phyloP scores from a whole-genome alignment of 2,797 vertebrate genomes.

The Falco berigora region DNA sequence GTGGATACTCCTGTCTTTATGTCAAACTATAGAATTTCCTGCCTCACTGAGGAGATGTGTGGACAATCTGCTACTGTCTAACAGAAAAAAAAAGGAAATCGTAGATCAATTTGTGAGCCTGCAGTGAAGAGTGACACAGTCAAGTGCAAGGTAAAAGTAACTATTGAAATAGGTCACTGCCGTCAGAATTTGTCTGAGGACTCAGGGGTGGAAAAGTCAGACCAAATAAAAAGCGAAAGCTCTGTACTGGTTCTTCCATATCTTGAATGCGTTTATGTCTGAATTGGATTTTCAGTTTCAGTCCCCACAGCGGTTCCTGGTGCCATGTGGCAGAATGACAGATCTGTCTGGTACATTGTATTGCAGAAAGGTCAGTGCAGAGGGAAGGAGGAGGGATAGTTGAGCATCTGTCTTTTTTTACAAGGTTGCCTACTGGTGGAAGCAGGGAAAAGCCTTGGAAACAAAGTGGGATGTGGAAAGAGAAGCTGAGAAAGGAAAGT shows the following conservation, averaged over 20 bases:
- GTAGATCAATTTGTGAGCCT: neutral
- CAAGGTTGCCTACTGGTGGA: neutral
- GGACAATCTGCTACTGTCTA: neutral
- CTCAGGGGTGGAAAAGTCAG: neutral
- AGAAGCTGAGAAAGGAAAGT: neutral
- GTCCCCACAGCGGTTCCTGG: neutral
- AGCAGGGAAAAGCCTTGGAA: neutral
- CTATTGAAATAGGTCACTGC: slow-evolving; percentile 10
- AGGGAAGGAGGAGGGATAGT: neutral
- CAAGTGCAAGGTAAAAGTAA: neutral
- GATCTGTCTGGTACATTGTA: neutral
- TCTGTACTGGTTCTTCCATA: neutral
- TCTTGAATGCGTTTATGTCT: neutral
- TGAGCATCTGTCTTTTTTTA: neutral
- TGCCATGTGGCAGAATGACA: neutral
- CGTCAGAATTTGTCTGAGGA: neutral
- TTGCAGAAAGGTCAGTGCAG: neutral
- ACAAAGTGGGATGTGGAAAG: neutral
- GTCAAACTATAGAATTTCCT: neutral
- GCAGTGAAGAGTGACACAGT: neutral
- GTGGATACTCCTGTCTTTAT: neutral
- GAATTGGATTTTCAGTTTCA: neutral
- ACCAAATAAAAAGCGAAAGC: neutral
- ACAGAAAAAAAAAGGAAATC: neutral
- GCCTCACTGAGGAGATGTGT: neutral